These are phyloP conservation scores for Sphaerolaimus hirsutus DNA, from an alignment of 2,888 invertebrate species.

Conservation along the genomic window DNA sequence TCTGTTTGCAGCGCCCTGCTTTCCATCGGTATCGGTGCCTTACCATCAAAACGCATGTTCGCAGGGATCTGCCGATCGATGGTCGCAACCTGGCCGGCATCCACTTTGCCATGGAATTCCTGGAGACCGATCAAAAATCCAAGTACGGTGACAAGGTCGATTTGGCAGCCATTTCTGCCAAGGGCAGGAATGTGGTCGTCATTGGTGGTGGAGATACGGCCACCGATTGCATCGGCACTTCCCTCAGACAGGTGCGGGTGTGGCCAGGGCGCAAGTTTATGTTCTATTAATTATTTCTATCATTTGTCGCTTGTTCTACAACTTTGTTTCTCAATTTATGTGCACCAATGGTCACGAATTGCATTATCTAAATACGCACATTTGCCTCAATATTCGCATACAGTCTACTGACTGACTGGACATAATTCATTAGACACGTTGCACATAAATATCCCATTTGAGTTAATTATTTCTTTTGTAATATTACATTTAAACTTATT, in stretches of 20 bases:
- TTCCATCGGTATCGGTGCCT: constrained; percentile 8
- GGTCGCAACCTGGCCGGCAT: constrained; percentile 61
- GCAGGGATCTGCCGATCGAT: constrained; percentile 8
- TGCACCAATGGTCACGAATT: too few species aligned
- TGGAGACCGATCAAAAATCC: constrained; percentile 85
- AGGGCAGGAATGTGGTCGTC: constrained; percentile 75
- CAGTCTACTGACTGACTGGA: too few species aligned
- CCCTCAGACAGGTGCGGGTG: constrained; percentile 56
- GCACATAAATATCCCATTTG: not conserved
- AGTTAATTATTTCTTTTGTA: not conserved
- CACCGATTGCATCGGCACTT: constrained; percentile 93
- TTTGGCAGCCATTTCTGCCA: constrained; percentile 44
- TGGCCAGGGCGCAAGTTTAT: too few species aligned
- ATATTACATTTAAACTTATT: not conserved
- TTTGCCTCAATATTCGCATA: too few species aligned
- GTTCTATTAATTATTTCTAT: too few species aligned
- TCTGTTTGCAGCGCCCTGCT: too few species aligned
- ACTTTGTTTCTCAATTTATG: too few species aligned
- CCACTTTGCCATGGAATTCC: constrained; percentile 88
- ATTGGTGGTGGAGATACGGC: constrained; percentile 67
- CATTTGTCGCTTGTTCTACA: too few species aligned
- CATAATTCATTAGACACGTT: too few species aligned
- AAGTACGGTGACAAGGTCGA: constrained; percentile 45
- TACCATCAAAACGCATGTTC: constrained; percentile 22
- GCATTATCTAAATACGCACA: too few species aligned